A percentile compares a stretch with the other conserved stretches of the same genome.
phyloP scores from a whole-genome alignment of 2,888 invertebrate species.

The Euzophera pinguis region DNA sequence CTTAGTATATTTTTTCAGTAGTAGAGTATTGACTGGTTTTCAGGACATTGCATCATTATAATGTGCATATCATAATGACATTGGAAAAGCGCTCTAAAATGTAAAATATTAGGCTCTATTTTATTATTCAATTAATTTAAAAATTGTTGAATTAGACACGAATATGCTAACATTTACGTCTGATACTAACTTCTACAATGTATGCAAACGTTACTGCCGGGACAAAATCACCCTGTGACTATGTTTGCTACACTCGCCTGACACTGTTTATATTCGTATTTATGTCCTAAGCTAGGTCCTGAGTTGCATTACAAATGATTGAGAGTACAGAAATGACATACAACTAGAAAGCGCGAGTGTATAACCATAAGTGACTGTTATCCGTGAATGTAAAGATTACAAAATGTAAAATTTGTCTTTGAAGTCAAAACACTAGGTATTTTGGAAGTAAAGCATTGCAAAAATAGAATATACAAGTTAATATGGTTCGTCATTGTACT shows the following conservation, averaged over 20 bases:
- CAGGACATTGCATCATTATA: no score
- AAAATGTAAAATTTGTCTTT: background rate
- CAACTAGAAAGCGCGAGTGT: no score
- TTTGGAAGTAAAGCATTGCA: no score
- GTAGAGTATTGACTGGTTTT: no score
- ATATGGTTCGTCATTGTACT: no score
- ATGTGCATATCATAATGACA: no score
- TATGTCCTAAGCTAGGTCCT: background rate
- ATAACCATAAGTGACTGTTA: no score
- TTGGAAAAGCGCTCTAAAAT: background rate
- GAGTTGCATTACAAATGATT: background rate
- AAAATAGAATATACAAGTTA: no score
- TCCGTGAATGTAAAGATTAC: no score
- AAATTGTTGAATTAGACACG: background rate
- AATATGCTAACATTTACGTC: background rate
- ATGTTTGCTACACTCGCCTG: background rate
- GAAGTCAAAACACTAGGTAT: no score
- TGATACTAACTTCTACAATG: background rate
- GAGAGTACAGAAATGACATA: background rate
- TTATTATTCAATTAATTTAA: background rate
- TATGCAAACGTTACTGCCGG: background rate
- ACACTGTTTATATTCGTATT: constrained; percentile 1
- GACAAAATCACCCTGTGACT: constrained; percentile 2
- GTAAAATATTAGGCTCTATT: background rate
- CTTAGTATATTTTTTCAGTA: no score